A percentile compares a stretch with the other conserved stretches of the same genome.
These are phyloP conservation scores for Trachymyrmex cornetzi DNA, from an alignment of 1,140 invertebrate species.

Conservation along the genomic window DNA sequence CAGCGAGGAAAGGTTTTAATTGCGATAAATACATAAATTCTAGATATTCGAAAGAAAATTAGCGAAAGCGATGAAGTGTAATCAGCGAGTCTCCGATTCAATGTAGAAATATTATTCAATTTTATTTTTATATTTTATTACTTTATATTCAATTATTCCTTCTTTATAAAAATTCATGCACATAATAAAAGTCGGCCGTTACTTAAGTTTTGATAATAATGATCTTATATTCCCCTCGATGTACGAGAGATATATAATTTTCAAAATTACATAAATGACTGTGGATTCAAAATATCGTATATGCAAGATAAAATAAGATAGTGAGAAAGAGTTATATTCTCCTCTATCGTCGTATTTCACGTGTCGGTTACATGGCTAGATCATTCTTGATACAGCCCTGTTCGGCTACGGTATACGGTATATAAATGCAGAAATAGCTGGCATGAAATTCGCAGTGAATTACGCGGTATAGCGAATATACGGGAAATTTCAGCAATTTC, in stretches of 20 bases:
- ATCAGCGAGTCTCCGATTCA: neutral
- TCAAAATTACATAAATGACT: neutral
- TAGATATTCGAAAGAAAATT: neutral
- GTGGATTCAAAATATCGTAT: neutral
- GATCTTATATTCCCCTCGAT: neutral
- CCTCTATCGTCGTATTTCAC: neutral
- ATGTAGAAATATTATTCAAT: neutral
- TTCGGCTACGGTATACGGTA: neutral
- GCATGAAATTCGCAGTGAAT: slow-evolving; percentile 52
- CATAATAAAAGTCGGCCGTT: neutral
- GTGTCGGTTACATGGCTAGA: slow-evolving; percentile 19
- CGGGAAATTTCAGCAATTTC: slow-evolving; percentile 54
- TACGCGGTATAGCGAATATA: slow-evolving; percentile 50
- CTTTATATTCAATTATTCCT: neutral
- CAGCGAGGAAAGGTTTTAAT: neutral
- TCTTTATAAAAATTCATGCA: neutral
- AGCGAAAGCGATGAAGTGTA: neutral
- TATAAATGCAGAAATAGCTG: slow-evolving; percentile 45
- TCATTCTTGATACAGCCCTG: slow-evolving; percentile 26
- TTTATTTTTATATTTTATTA: slow-evolving; percentile 2
- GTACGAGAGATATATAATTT: neutral
- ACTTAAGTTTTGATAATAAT: neutral
- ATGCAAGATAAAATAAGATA: neutral
- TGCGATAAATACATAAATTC: neutral
- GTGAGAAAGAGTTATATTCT: slow-evolving; percentile 25